Evolutionary conservation across 2,888 invertebrate species (phyloP), one percentile per base, ranked within the genome.

Genomic region (Pheosia tremula): DNA sequence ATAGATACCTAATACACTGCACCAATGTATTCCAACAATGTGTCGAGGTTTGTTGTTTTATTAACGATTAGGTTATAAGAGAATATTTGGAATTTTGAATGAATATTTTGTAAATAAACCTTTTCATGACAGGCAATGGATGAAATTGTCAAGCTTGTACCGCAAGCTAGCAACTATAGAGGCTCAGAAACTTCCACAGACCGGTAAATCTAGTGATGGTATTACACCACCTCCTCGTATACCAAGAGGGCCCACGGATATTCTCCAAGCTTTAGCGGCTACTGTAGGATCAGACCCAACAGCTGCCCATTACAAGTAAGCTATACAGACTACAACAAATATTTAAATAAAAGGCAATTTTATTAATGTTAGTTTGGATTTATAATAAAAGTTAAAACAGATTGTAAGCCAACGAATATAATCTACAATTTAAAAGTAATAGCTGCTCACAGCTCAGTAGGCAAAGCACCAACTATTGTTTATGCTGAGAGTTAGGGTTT

Each of bases 241-340:
- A 79, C 95, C 95, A 50, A 94, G 98, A 74, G 94, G 96, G 0
- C 95, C 98, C 0, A 98, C 98, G 0, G 98, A 98, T 82, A 95
- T 98, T 64, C 86, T 98, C 58, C 94, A 95, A 88, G 97, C 97
- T 3, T 87, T 98, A 65, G 96, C 97, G 53, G 95, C 95, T 65
- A 98, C 98, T 0, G 95, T 97, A 5, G 94, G 95, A n/a, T 90
- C 95, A 54, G 98, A 98, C 87, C 95, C 95, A 4, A 98, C 97
- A 0, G 97, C 97, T n/a, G 94, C 97, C 4, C 97, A 97, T 84
- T 98, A 97, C 85, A 97, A 97, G 94, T 94, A 86, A 80, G 64
- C 58, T 39, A 41, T 10, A 43, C 3, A 8, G 9, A 8, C 9
- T 4, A 43, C 24, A 24, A 24, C 24, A 24, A 24, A 24, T 24